Base-by-base conservation (phyloP, 2,888 invertebrate genomes). In the Bembecia ichneumoniformis region DNA sequence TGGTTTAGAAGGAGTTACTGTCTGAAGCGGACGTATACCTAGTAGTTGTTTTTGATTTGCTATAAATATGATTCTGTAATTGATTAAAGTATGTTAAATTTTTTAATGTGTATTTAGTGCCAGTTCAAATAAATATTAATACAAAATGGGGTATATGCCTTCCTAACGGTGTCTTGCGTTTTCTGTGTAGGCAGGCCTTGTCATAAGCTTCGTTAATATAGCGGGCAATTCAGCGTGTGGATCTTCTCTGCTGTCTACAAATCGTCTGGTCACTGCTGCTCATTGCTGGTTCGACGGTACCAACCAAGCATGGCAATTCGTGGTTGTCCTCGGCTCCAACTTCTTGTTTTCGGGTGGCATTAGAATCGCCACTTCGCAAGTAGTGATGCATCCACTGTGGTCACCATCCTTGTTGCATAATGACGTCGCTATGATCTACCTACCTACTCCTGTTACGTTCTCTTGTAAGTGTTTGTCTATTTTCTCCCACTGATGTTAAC, bases 261-360 rank as follows among this genome's bases (percentile, higher is more conserved):
- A 51, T 28, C 49, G 57, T 1, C 20, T 53, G 35, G 52, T 58
- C 7, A 58, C 58, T 2, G 58, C 58, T 3, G 58, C 54, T 3
- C 58, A 58, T 47, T 58, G 58, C 53, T 58, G 57, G 57, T 47
- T 47, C 49, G 57, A 57, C 46, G 55, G 55, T 2, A 2, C 0
- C 46, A 48, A 49, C 47, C 57, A 54, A 14, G 58, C 55, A 15
- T 47, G 48, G 46, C 49, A 47, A 45, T 54, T 58, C 43, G 48
- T 48, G 1, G 56, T 56, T 3, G 58, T 56, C 9, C 47, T 56
- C 2, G 58, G 56, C 5, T 55, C 55, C 17, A 46, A 50, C 3
- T 56, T 43, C 49, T 50, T 58, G 15, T 58, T 55, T 51, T 50
- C 14, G n/a, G 56, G 54, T n/a, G 58, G 58, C 20, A 52, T 50